Percentiles rank a stretch among this genome's conserved stretches.
phyloP scores from a whole-genome alignment of 2,113 vertebrate genomes.

The Poecile atricapillus region DNA sequence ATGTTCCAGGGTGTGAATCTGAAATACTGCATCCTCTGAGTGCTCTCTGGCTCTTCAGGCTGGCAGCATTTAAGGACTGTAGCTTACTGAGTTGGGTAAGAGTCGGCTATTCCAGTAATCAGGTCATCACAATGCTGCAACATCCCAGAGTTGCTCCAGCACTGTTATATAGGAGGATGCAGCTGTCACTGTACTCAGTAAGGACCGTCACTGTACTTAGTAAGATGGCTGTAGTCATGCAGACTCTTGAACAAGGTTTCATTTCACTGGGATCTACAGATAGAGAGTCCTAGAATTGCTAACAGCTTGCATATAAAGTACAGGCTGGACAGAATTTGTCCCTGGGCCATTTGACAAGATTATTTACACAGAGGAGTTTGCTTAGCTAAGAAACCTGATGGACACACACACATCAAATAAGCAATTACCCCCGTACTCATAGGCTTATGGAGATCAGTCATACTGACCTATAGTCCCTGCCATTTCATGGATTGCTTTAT shows the following conservation, averaged over 20 bases:
- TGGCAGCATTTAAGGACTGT: background rate
- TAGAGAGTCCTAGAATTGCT: background rate
- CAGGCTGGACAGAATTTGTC: background rate
- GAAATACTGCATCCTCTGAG: background rate
- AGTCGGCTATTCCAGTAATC: background rate
- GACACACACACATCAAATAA: background rate
- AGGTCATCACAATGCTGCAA: background rate
- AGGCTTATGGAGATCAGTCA: background rate
- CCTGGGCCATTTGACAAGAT: background rate
- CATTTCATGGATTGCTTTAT: background rate
- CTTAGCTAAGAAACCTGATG: background rate
- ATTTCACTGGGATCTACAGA: background rate
- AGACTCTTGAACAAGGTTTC: background rate
- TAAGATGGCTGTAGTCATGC: background rate
- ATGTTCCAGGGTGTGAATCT: background rate
- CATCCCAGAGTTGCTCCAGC: background rate
- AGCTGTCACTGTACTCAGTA: background rate
- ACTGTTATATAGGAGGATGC: background rate
- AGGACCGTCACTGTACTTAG: background rate
- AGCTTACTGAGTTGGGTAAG: background rate
- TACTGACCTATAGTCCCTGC: background rate
- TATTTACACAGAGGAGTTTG: constrained; percentile 2
- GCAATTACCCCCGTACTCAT: background rate
- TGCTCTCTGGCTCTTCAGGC: background rate
- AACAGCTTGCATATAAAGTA: background rate